Evolutionary conservation across 2,888 invertebrate genomes (phyloP), one percentile per base, ranked within the genome.

Genomic region (Drosophila maculinotata): DNA sequence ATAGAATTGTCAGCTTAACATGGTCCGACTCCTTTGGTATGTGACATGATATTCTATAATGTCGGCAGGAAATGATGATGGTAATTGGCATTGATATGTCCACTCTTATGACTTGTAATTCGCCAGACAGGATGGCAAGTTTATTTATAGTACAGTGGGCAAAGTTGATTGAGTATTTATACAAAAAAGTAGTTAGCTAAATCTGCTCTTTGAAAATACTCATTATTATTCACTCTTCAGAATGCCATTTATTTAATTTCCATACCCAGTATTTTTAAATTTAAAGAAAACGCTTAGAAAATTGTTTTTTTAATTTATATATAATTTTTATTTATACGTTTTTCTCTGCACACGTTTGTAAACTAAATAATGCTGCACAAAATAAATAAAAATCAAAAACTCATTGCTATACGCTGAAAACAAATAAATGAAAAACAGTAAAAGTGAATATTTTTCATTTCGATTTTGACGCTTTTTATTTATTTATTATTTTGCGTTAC

Each of bases 301-400:
- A 10, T 44, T 56, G 10, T 72, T 62, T 64, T 71, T 70, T 62
- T 51, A 69, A 76, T 80, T 80, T 76, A 84, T 80, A 83, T 81
- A 84, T 81, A 73, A 60, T 79, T 84, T 81, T 84, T 81, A 81
- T 84, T 81, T 71, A 84, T 79, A 76, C 74, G 70, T 49, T 81
- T n/a, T 79, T 81, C 64, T 81, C 84, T 71, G 81, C 81, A 74
- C 76, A 79, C 74, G 59, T 72, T 76, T 68, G 69, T 35, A 60
- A 73, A 73, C 17, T 36, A 42, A 69, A 45, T 23, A 5, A 42
- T 56, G 44, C 42, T 8, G 33, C 39, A 62, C 38, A 44, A 57
- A 45, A 56, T 14, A 38, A 51, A 35, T 39, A 41, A 26, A 31
- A n/a, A 20, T 15, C 1, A 33, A 33, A 60, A 51, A 35, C 14